These are phyloP conservation scores for Rousettus madagascariensis DNA, from an alignment of 2,797 vertebrate species.

Conservation along the genomic window DNA sequence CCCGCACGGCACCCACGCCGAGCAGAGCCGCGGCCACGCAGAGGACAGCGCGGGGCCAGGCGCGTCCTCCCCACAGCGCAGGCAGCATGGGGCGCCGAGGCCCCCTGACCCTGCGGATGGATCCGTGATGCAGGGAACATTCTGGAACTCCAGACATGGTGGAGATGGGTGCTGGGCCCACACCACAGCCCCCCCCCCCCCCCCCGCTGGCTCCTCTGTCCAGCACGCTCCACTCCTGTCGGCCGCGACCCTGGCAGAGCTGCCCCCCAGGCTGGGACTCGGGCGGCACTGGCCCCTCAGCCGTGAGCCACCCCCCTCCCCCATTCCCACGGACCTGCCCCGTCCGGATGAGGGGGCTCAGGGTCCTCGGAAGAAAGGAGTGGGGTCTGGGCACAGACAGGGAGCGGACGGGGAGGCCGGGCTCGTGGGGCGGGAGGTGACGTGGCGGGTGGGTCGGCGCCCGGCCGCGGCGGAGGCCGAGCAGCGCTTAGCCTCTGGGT, in stretches of 20 bases:
- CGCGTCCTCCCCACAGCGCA: accelerated
- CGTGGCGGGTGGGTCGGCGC: neutral
- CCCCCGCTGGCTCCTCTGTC: accelerated
- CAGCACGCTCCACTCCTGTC: neutral
- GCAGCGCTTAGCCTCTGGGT: neutral
- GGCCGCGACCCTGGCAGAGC: accelerated
- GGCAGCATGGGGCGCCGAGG: neutral
- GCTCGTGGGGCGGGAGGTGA: too few species aligned
- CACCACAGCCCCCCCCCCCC: neutral
- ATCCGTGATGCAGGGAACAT: accelerated
- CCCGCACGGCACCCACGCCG: too few species aligned
- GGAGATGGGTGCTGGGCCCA: accelerated
- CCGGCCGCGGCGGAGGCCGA: accelerated
- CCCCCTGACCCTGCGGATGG: too few species aligned
- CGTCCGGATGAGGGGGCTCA: neutral
- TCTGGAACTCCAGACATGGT: neutral
- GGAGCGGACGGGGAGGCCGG: neutral
- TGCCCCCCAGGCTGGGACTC: neutral
- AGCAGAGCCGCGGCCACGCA: accelerated
- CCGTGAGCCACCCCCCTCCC: accelerated
- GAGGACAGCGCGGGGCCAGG: accelerated
- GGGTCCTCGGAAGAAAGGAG: neutral
- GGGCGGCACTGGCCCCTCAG: too few species aligned
- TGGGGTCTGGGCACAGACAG: neutral
- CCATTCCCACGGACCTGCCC: too few species aligned